Evolutionary conservation across 2,888 invertebrate species (phyloP).

Genomic region (Cynaeus angustus): DNA sequence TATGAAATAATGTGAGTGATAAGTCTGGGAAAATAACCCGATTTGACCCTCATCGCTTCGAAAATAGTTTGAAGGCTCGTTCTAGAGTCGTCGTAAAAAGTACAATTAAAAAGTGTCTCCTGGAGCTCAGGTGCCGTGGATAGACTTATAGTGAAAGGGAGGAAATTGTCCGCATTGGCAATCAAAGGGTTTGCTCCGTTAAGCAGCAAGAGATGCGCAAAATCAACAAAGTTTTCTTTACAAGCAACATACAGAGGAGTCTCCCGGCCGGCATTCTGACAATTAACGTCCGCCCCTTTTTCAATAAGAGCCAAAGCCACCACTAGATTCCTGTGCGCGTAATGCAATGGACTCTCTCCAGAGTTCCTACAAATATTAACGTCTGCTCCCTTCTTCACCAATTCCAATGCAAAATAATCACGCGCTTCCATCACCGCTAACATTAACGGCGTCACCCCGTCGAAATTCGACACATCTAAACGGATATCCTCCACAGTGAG

Average conservation of each 20-base stretch:
- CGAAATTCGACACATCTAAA: not conserved
- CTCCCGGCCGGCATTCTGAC: not conserved
- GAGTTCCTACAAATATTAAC: not conserved
- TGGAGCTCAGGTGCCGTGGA: not conserved
- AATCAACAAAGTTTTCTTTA: not conserved
- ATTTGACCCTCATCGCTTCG: not conserved
- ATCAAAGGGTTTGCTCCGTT: slow-evolving; percentile 17
- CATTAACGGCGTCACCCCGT: slow-evolving; percentile 4
- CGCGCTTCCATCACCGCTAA: not conserved
- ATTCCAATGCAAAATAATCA: slow-evolving; percentile 6
- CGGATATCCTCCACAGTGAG: slow-evolving; percentile 18
- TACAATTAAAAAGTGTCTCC: not conserved
- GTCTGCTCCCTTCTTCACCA: slow-evolving; percentile 12
- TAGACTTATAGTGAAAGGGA: not conserved
- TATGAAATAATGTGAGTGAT: too few species aligned
- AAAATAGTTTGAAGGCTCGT: not conserved
- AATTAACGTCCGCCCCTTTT: slow-evolving; percentile 16
- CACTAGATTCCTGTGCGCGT: not conserved
- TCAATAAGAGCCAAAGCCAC: slow-evolving; percentile 1
- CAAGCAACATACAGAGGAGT: slow-evolving; percentile 17
- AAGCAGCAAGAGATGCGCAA: slow-evolving; percentile 1
- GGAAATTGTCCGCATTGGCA: not conserved
- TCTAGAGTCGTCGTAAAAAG: not conserved
- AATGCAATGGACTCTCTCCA: not conserved
- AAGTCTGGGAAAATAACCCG: not conserved